These are phyloP conservation scores for Nomada fucata DNA, from an alignment of 2,888 invertebrate species.

Conservation along the genomic window DNA sequence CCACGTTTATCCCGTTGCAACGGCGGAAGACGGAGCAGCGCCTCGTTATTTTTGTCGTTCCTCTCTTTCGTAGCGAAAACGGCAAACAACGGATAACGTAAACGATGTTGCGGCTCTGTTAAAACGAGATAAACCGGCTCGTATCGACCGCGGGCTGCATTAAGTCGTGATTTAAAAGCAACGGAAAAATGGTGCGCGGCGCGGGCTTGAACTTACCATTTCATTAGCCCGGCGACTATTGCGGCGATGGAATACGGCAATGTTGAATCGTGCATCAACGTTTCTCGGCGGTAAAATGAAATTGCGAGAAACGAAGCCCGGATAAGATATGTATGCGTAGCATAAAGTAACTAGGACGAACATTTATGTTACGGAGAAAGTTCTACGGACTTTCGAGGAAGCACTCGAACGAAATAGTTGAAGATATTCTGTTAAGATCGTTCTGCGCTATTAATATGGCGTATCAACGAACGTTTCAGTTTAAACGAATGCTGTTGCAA, in stretches of 20 bases:
- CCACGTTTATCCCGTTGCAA: constrained; percentile 15
- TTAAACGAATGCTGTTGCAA: neutral
- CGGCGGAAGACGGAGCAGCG: neutral
- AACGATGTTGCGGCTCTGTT: constrained; percentile 15
- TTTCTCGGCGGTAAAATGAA: neutral
- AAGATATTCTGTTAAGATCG: neutral
- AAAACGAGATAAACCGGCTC: constrained; percentile 26
- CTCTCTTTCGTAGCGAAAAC: neutral
- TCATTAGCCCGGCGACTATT: constrained; percentile 2
- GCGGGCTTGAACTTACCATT: neutral
- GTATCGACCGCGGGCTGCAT: constrained; percentile 13
- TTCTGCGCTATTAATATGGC: neutral
- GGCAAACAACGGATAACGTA: constrained; percentile 30
- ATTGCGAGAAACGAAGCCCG: neutral
- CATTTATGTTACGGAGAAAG: too few species aligned
- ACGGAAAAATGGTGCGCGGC: constrained; percentile 18
- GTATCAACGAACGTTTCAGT: neutral
- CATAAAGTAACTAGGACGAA: too few species aligned
- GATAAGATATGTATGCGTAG: too few species aligned
- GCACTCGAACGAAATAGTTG: neutral
- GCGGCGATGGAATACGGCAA: neutral
- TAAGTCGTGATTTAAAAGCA: constrained; percentile 18
- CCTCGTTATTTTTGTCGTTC: neutral
- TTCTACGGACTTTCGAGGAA: neutral
- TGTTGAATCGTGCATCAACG: neutral